Evolutionary conservation across 2,797 vertebrate genomes (phyloP).

Genomic region (Syngnathus rostellatus): DNA sequence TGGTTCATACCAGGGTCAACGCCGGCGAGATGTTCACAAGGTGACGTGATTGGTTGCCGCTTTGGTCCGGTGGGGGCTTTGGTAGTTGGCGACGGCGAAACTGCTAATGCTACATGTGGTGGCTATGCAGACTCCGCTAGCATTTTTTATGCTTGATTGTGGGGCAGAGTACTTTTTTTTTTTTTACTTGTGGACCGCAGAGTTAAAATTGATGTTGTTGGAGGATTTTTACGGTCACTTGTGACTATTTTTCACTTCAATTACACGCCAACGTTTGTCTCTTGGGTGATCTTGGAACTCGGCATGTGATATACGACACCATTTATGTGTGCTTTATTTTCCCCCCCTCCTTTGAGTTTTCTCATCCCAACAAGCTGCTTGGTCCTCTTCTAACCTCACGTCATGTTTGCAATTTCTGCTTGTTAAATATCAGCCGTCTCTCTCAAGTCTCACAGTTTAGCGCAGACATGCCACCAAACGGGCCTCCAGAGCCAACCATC

Average conservation of each 20-base stretch:
- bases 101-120: no score
- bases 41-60: no score
- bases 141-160: no score
- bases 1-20: neutral
- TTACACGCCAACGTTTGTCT: neutral
- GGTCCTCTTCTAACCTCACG: neutral
- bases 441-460: conserved; percentile 25
- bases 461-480: conserved; percentile 22
- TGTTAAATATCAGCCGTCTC: conserved; percentile 14
- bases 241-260: neutral
- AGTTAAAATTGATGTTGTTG: neutral
- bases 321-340: neutral
- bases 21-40: no score
- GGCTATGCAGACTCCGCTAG: no score
- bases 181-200: neutral
- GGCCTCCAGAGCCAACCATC: conserved; percentile 31
- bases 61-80: no score
- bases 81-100: no score
- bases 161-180: neutral
- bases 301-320: neutral
- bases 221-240: neutral
- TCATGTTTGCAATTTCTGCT: conserved; percentile 7
- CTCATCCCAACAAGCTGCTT: neutral
- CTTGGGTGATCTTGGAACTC: neutral
- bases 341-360: neutral